A percentile compares a stretch with the other conserved stretches of the same genome.
Conservation (phyloP, 2,888 invertebrate species). For the Poecilus cupreus region DNA sequence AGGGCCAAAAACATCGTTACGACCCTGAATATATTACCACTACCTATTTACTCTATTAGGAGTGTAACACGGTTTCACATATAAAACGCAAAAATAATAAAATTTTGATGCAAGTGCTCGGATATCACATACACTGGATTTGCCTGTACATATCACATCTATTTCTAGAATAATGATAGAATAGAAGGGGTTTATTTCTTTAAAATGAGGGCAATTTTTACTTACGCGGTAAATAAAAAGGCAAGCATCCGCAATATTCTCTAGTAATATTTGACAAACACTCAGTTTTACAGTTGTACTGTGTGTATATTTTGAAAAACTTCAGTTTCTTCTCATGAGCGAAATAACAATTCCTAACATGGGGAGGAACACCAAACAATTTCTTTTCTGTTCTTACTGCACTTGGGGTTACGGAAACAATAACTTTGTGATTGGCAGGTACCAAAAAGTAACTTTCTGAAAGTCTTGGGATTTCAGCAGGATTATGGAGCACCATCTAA, state of each 20-base stretch:
- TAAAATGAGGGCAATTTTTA: too few species aligned
- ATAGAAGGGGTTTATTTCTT: too few species aligned
- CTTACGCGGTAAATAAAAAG: too few species aligned
- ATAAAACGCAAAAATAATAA: too few species aligned
- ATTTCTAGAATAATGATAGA: too few species aligned
- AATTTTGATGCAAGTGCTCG: too few species aligned
- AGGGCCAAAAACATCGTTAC: too few species aligned
- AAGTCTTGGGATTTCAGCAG: conserved; percentile 66
- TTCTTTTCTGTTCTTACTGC: conserved; percentile 64
- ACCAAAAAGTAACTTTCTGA: conserved; percentile 63
- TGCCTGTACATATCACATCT: too few species aligned
- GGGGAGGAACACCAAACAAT: conserved; percentile 62
- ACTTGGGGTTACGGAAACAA: conserved; percentile 62
- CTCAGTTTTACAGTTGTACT: conserved; percentile 65
- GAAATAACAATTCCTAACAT: conserved; percentile 65
- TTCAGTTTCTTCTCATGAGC: conserved; percentile 63
- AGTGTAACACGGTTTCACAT: too few species aligned
- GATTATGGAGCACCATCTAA: conserved; percentile 67
- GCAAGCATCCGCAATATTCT: conserved; percentile 63
- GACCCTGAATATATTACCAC: too few species aligned
- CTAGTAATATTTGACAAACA: conserved; percentile 64
- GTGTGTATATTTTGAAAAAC: conserved; percentile 65
- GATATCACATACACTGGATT: too few species aligned
- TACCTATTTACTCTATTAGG: too few species aligned
- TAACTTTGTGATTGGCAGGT: conserved; percentile 63